Base-by-base conservation (phyloP, 2,797 vertebrate species). In the Buceros bicornis region DNA sequence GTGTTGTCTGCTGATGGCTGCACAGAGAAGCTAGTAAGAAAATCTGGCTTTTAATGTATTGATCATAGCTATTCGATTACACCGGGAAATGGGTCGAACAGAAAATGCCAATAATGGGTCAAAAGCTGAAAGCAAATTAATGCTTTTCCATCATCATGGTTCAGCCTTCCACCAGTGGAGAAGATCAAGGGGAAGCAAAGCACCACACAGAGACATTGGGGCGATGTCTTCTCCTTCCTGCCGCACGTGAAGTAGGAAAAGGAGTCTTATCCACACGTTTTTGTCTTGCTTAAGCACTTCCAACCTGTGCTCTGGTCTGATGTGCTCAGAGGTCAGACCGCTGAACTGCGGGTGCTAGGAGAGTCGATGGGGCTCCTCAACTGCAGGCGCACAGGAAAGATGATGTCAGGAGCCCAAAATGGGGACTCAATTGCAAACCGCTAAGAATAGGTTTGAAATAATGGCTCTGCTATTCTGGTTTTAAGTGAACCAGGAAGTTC, bases 391-490 rank as follows among this genome's bases (percentile, higher is more conserved):
- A 4, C 9, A 4, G 53, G 25, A 16, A 25, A 64, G 51, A 62
- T 10, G 10, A 69, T 20, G 10, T 22, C 64, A 43, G 45, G 54
- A 82, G 25, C 40, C 9, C 12, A 1, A 66, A 81, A 26, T 9
- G 0, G 1, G 24, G 47, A 10, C 10, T 26, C 0, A 2, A 13
- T 60, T 64, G 50, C 18, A 16, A 71, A 86, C 26, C 0, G 0
- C 58, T 22, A 47, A 18, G 60, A 37, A 21, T 1, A 40, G 18
- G 10, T 45, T 51, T 57, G 65, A 67, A 56, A 50, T 29, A 69
- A 73, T 8, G 47, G 50, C 57, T 57, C 3, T 40, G 54, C 3
- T 70, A 0, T 54, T 79, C 48, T 31, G 31, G 10, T 29, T 78
- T 60, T 15, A 48, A 78, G 43, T 5, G 19, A 43, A 28, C 64